Conservation (phyloP, 64 coral and sea anemone species). For the Orbicella faveolata region DNA sequence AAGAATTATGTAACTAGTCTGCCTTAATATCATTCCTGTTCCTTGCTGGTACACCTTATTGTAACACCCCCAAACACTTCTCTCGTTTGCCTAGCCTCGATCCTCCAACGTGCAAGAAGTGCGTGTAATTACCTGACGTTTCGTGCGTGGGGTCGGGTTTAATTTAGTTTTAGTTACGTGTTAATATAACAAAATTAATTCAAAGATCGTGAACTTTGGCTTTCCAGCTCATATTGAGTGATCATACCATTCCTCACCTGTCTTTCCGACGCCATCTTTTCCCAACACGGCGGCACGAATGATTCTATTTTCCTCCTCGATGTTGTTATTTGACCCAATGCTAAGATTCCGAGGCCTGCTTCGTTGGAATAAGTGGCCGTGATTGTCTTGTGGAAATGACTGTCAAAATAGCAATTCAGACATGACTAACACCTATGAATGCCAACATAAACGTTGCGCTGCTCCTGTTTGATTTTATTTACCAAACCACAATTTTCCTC, state of each 20-base stretch:
- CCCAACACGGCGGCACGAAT: slow-evolving; percentile 54
- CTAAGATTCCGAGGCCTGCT: neutral
- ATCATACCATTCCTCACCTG: slow-evolving; percentile 25
- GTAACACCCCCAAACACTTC: too few species aligned
- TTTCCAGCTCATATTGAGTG: neutral
- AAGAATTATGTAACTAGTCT: too few species aligned
- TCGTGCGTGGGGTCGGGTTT: too few species aligned
- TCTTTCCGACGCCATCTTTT: slow-evolving; percentile 68
- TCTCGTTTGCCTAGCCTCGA: too few species aligned
- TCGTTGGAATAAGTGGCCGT: neutral
- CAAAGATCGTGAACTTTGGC: too few species aligned
- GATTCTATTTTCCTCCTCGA: slow-evolving; percentile 28
- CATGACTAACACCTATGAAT: neutral
- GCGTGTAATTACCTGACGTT: too few species aligned
- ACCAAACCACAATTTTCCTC: neutral
- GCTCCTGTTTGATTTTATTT: neutral
- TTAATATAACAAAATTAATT: too few species aligned
- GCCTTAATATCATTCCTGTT: too few species aligned
- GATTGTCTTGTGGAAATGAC: slow-evolving; percentile 41
- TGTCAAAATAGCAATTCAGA: neutral
- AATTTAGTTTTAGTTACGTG: too few species aligned
- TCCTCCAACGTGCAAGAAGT: too few species aligned
- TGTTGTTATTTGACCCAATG: neutral
- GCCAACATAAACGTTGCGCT: neutral
- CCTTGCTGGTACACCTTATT: too few species aligned